Evolutionary conservation across 1,140 invertebrate genomes (phyloP), one percentile per base, ranked within the genome.

Genomic region (Rhynchophorus ferrugineus): DNA sequence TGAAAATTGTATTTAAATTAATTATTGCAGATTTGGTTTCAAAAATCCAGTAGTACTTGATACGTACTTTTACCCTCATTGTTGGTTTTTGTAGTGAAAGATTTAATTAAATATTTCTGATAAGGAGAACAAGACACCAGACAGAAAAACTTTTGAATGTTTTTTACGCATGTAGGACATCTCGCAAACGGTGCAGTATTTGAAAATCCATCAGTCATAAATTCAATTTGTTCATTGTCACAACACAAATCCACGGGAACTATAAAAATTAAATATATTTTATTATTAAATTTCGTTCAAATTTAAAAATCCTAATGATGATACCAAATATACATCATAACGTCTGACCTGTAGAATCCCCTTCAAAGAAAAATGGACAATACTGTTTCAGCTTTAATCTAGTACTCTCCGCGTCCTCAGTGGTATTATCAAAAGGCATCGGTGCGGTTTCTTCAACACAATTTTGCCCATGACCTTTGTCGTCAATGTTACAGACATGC

Each of bases 71-170:
- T n/a, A n/a, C n/a, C n/a, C n/a, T n/a, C n/a, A n/a, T n/a, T n/a
- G n/a, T n/a, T n/a, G n/a, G n/a, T n/a, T 16, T 2, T 18, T 1
- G 29, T 35, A 5, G 21, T 21, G 36, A 43, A 54, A 21, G 8
- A 8, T 7, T 7, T 8, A 11, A n/a, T 43, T 39, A 54, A 20
- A 20, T 54, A 43, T 16, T 49, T 16, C 14, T 84, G 81, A 46
- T 79, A 72, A 1, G 75, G 69, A 1, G 70, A 70, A 65, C 82
- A 84, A n/a, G 74, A 78, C 61, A 81, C 71, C 54, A 76, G 71
- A 56, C 82, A 84, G 11, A 81, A 75, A 11, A 76, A 69, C 14
- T 71, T 61, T 1, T 71, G 72, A 38, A 81, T 70, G 55, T 84
- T 84, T 45, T 68, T 65, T 0, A 73, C 44, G 56, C 82, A 84